phyloP scores from a whole-genome alignment of 1,140 invertebrate genomes.

The Cyphomyrmex costatus region DNA sequence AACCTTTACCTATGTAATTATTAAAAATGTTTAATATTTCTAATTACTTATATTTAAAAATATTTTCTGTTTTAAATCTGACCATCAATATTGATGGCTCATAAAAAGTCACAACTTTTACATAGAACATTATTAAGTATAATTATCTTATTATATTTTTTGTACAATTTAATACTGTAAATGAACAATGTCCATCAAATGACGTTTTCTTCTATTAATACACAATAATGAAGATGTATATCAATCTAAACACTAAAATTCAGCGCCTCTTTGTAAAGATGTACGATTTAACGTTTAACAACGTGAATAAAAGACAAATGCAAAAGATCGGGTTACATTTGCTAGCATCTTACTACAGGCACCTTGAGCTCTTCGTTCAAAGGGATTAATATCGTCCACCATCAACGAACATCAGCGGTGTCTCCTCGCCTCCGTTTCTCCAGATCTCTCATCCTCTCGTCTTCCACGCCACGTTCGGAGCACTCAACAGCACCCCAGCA shows the following conservation, averaged over 20 bases:
- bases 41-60: too few relatives aligned
- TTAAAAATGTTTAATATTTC: too few relatives aligned
- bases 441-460: conserved; percentile 50
- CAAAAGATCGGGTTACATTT: conserved; percentile 24
- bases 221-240: not conserved
- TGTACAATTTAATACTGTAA: not conserved
- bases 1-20: too few relatives aligned
- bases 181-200: not conserved
- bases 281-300: not conserved
- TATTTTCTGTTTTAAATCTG: too few relatives aligned
- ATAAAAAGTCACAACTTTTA: too few relatives aligned
- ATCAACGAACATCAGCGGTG: conserved; percentile 14
- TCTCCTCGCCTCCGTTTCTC: conserved; percentile 36
- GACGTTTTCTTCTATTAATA: not conserved
- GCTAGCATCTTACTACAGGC: conserved; percentile 13
- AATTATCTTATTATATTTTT: too few relatives aligned
- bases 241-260: not conserved
- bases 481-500: conserved; percentile 8
- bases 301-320: conserved; percentile 17
- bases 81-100: too few relatives aligned
- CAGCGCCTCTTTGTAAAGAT: not conserved
- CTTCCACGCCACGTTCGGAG: conserved; percentile 16
- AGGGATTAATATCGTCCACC: conserved; percentile 49
- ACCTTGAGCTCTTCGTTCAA: conserved; percentile 27
- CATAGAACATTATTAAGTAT: too few relatives aligned